A percentile compares a stretch with the other conserved stretches of the same genome.
Evolutionary conservation across 2,888 invertebrate species (phyloP).

Genomic region (Adelphocoris suturalis): DNA sequence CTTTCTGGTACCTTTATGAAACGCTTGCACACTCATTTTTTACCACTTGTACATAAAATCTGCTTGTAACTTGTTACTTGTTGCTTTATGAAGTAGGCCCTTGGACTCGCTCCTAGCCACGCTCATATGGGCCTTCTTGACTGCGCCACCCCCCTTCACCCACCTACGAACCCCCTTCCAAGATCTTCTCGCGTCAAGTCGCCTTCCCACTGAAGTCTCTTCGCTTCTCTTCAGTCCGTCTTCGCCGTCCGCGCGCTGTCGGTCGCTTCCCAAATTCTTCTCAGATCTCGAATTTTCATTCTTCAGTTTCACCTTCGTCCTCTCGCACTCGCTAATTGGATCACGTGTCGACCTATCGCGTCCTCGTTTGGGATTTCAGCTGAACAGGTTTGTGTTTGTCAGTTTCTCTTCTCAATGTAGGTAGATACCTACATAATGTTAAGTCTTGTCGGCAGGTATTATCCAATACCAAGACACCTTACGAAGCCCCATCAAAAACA

Average conservation of each 20-base stretch:
- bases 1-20: too few species aligned
- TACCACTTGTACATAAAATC: too few species aligned
- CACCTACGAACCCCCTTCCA: background rate
- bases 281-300: background rate
- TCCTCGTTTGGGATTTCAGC: conserved; percentile 58
- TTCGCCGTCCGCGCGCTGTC: conserved; percentile 41
- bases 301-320: conserved; percentile 16
- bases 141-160: too few species aligned
- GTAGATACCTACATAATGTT: too few species aligned
- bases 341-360: conserved; percentile 56
- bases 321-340: conserved; percentile 51
- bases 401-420: conserved; percentile 42
- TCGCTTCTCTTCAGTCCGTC: conserved; percentile 46
- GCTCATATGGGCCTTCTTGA: background rate
- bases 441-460: background rate
- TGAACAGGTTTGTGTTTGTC: conserved; percentile 59
- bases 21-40: too few species aligned
- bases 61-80: too few species aligned
- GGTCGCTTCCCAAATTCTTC: background rate
- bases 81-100: too few species aligned
- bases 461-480: background rate
- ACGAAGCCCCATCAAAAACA: too few species aligned
- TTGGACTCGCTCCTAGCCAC: background rate
- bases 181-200: background rate
- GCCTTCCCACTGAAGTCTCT: background rate